Conservation (phyloP, 2,888 invertebrate genomes). For the Rhamphomyia laevipes region DNA sequence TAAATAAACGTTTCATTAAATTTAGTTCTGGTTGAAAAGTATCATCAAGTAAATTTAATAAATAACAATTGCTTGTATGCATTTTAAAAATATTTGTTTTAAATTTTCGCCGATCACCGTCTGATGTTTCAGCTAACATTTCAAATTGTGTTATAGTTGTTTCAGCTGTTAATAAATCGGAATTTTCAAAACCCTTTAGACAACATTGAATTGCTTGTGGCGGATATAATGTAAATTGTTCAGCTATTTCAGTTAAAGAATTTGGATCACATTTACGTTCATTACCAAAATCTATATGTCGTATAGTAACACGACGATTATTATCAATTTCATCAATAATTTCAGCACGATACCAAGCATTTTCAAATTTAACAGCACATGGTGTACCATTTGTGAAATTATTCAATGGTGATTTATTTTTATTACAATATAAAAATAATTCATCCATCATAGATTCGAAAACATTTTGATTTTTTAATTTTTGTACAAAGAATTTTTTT, state of each 20-base stretch:
- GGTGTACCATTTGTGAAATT: conserved; percentile 47
- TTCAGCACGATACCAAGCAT: conserved; percentile 84
- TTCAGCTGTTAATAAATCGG: conserved; percentile 24
- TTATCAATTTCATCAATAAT: conserved; percentile 49
- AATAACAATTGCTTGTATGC: background rate
- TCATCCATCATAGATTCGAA: conserved; percentile 56
- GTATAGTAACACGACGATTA: conserved; percentile 49
- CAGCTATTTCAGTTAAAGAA: conserved; percentile 50
- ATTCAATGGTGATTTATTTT: conserved; percentile 37
- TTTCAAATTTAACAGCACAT: conserved; percentile 69
- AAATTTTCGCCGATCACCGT: conserved; percentile 30
- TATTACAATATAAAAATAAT: conserved; percentile 48
- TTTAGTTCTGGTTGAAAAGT: conserved; percentile 43
- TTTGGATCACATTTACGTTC: conserved; percentile 59
- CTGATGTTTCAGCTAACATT: conserved; percentile 50
- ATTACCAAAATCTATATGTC: conserved; percentile 94
- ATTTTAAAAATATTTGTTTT: conserved; percentile 34
- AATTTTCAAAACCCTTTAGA: conserved; percentile 47
- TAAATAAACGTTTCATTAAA: conserved; percentile 44
- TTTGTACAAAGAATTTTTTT: conserved; percentile 61
- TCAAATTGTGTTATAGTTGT: conserved; percentile 43
- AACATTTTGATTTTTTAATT: conserved; percentile 46
- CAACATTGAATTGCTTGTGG: conserved; percentile 69
- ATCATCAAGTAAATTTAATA: conserved; percentile 49
- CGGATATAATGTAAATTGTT: conserved; percentile 50